Percentiles rank a stretch among this genome's conserved stretches.
Evolutionary conservation across 2,888 invertebrate genomes (phyloP).

Genomic region (Stomorhina lunata): DNA sequence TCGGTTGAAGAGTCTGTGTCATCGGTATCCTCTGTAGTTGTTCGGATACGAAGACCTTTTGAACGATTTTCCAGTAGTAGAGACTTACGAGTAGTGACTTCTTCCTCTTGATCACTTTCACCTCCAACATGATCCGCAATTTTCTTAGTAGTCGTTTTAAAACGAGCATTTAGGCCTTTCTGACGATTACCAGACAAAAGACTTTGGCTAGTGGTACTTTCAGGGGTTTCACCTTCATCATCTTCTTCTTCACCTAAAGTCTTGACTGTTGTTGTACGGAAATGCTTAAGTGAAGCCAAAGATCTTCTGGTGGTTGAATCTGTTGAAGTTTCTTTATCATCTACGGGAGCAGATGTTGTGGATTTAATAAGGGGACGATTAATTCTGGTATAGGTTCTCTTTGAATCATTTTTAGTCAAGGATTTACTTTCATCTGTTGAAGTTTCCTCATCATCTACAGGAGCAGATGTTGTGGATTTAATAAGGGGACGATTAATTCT

Average conservation of each 20-base stretch:
- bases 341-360: not conserved
- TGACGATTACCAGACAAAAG: not conserved
- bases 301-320: not conserved
- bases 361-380: slow-evolving; percentile 21
- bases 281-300: not conserved
- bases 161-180: not conserved
- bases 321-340: not conserved
- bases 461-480: not conserved
- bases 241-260: not conserved
- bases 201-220: not conserved
- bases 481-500: slow-evolving; percentile 12
- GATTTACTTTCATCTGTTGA: not conserved
- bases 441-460: not conserved
- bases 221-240: not conserved
- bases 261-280: not conserved
- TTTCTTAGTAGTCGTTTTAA: slow-evolving; percentile 29
- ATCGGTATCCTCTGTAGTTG: not conserved
- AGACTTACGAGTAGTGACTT: not conserved
- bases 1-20: not conserved
- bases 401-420: not conserved
- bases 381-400: not conserved
- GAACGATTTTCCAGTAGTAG: not conserved
- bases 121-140: not conserved
- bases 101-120: not conserved
- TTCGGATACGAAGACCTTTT: not conserved